Conservation (phyloP, 2,113 vertebrate genomes). For the Danio rerio region DNA sequence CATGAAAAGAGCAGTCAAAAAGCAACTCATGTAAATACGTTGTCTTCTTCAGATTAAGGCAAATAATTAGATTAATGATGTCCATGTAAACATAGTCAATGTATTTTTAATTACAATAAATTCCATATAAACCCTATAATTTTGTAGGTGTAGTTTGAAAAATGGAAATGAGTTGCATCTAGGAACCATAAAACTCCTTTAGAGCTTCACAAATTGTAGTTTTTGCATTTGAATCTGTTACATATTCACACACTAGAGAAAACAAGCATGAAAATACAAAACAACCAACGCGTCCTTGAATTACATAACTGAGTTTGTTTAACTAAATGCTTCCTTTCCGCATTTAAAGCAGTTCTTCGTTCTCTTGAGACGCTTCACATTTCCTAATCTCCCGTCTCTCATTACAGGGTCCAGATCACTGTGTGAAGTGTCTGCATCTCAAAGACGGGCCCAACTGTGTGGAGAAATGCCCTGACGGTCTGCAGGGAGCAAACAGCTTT, state of each 20-base stretch:
- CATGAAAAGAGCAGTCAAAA: too few species aligned
- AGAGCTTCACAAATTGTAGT: not conserved
- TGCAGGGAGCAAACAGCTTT: slow-evolving; percentile 94
- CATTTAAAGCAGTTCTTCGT: not conserved
- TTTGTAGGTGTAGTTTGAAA: not conserved
- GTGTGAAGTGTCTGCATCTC: slow-evolving; percentile 85
- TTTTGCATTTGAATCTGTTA: not conserved
- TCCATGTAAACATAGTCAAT: too few species aligned
- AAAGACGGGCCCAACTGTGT: slow-evolving; percentile 96
- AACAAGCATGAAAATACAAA: not conserved
- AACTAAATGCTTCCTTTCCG: not conserved
- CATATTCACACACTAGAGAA: too few species aligned
- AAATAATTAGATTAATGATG: too few species aligned
- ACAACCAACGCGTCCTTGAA: not conserved
- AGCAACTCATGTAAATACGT: too few species aligned
- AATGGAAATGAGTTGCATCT: not conserved
- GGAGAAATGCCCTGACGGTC: slow-evolving; percentile 93
- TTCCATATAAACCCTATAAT: too few species aligned
- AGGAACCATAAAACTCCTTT: not conserved
- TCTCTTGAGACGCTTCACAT: not conserved
- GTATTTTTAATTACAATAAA: too few species aligned
- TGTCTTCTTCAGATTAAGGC: too few species aligned
- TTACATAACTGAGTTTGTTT: not conserved
- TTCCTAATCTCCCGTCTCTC: not conserved
- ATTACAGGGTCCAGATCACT: slow-evolving; percentile 86